phyloP scores from a whole-genome alignment of 2,888 invertebrate genomes.

The Caradrina kadenii region DNA sequence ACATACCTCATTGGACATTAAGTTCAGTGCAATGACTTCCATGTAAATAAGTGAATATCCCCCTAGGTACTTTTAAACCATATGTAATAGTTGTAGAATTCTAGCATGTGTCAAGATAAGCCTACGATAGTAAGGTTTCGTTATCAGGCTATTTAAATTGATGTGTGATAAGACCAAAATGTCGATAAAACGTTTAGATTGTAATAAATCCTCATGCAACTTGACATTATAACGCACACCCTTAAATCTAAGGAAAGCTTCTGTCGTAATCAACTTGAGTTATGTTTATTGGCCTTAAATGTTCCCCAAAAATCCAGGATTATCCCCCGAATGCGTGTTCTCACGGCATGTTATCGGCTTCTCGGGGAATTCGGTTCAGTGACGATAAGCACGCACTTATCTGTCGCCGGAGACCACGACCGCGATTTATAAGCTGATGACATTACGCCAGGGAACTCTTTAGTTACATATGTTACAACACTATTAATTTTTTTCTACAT shows the following conservation, averaged over 20 bases:
- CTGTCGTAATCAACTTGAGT: slow-evolving; percentile 70
- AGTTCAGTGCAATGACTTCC: slow-evolving; percentile 48
- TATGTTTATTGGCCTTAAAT: slow-evolving; percentile 70
- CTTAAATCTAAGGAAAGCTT: slow-evolving; percentile 66
- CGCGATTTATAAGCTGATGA: slow-evolving; percentile 74
- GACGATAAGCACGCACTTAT: slow-evolving; percentile 85
- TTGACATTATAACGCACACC: slow-evolving; percentile 57
- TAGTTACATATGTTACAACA: slow-evolving; percentile 18
- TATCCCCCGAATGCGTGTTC: slow-evolving; percentile 78
- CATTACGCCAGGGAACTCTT: slow-evolving; percentile 55
- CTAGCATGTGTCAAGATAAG: slow-evolving; percentile 17
- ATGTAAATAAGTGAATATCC: slow-evolving; percentile 37
- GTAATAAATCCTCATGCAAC: slow-evolving; percentile 62
- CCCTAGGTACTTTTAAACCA: slow-evolving; percentile 30
- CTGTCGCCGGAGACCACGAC: slow-evolving; percentile 72
- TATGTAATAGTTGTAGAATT: slow-evolving; percentile 27
- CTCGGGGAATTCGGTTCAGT: slow-evolving; percentile 75
- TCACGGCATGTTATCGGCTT: slow-evolving; percentile 83
- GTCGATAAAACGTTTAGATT: slow-evolving; percentile 46
- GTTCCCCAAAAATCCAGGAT: slow-evolving; percentile 72
- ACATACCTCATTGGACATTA: slow-evolving; percentile 62
- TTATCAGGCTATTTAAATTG: slow-evolving; percentile 42
- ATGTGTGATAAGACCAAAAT: slow-evolving; percentile 32
- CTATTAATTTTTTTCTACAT: slow-evolving; percentile 48
- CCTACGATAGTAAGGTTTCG: slow-evolving; percentile 12